Percentiles rank a stretch among this genome's conserved stretches.
Evolutionary conservation across 2,888 invertebrate genomes (phyloP).

Genomic region (Rhyacophila evoluta): DNA sequence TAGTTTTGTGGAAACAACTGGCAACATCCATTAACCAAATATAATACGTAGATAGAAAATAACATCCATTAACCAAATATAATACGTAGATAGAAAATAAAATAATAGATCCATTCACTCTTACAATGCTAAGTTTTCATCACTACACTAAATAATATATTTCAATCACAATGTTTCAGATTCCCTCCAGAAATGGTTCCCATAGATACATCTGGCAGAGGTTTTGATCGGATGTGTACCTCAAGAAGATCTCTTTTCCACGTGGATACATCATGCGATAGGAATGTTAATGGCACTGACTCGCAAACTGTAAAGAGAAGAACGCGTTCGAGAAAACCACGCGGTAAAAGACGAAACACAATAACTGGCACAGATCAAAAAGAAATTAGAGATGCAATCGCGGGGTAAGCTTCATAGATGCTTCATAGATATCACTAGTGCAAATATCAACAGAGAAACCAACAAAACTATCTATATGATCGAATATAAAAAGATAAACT

Average conservation of each 20-base stretch:
- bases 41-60: no score
- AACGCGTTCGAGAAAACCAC: slow-evolving; percentile 79
- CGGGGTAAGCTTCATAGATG: slow-evolving; percentile 79
- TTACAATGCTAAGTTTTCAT: no score
- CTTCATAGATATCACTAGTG: slow-evolving; percentile 55
- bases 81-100: no score
- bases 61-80: no score
- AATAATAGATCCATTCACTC: no score
- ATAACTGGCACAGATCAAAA: slow-evolving; percentile 92
- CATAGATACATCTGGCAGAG: slow-evolving; percentile 89
- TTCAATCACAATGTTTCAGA: slow-evolving; percentile 64
- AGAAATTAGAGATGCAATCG: slow-evolving; percentile 87
- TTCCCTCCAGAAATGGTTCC: slow-evolving; percentile 90
- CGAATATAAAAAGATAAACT: no score
- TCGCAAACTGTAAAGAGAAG: slow-evolving; percentile 77
- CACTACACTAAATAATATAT: background rate
- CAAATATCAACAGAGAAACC: background rate
- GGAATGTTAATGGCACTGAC: slow-evolving; percentile 61
- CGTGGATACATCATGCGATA: slow-evolving; percentile 64
- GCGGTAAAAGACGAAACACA: slow-evolving; percentile 89
- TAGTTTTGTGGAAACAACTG: no score
- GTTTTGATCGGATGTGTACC: slow-evolving; percentile 90
- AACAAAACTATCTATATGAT: no score
- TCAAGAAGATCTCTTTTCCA: slow-evolving; percentile 84
- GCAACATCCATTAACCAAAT: no score